Percentiles rank a stretch among this genome's conserved stretches.
phyloP scores from a whole-genome alignment of 2,113 vertebrate genomes.

The Upupa epops region DNA sequence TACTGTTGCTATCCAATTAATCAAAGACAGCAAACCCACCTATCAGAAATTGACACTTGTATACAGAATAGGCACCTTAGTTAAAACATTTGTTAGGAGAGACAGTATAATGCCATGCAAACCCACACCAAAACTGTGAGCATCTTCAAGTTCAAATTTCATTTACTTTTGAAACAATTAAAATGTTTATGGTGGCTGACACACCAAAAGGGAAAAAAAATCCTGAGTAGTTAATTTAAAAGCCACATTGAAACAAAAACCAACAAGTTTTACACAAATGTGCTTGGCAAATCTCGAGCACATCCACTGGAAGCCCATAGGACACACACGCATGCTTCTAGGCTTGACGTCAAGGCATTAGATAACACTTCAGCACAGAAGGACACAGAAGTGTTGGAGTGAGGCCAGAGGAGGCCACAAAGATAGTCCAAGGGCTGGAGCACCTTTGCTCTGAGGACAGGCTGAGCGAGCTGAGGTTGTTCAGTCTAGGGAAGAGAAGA shows the following conservation, averaged over 20 bases:
- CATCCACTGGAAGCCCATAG: background rate
- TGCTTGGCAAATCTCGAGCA: background rate
- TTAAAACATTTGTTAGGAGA: background rate
- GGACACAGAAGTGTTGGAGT: background rate
- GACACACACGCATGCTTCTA: too few species aligned
- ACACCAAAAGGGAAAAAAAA: background rate
- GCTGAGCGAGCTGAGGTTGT: too few species aligned
- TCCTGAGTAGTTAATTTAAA: background rate
- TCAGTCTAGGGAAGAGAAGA: too few species aligned
- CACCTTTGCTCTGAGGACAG: background rate
- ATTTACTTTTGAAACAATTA: background rate
- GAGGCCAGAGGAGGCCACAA: too few species aligned
- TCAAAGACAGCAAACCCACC: background rate
- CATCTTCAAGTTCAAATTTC: background rate
- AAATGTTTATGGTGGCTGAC: background rate
- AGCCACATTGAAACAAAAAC: background rate
- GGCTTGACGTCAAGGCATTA: background rate
- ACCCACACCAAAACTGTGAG: rapidly evolving
- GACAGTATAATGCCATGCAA: background rate
- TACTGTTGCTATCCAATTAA: background rate
- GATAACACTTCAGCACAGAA: background rate
- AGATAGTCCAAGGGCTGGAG: too few species aligned
- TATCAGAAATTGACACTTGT: background rate
- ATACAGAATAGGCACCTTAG: background rate
- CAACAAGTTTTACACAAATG: rapidly evolving